Conservation (phyloP, 2,888 invertebrate genomes). For the Penaeus monodon region DNA sequence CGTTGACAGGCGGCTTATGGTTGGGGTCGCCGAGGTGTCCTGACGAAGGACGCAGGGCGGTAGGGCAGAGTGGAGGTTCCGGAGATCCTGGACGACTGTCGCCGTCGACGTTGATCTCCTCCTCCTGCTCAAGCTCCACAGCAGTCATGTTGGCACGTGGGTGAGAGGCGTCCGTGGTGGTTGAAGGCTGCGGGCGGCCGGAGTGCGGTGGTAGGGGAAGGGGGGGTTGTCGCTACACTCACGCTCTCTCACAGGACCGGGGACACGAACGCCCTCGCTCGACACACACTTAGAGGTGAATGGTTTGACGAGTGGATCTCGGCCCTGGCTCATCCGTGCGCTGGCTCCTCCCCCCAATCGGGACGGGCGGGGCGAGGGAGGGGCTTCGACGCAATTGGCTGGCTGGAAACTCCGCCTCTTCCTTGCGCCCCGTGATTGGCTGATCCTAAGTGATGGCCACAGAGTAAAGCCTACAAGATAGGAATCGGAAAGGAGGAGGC, state of each 20-base stretch:
- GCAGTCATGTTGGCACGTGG: constrained; percentile 57
- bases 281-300: constrained; percentile 48
- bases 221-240: neutral
- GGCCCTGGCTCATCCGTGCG: constrained; percentile 22
- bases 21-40: constrained; percentile 31
- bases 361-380: constrained; percentile 34
- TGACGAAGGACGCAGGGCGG: constrained; percentile 53
- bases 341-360: constrained; percentile 31
- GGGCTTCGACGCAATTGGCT: constrained; percentile 36
- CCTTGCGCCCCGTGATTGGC: constrained; percentile 46
- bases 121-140: constrained; percentile 62
- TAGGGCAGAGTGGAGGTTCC: constrained; percentile 30
- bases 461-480: constrained; percentile 54
- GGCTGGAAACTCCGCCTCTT: constrained; percentile 28
- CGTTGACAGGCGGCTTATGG: constrained; percentile 32
- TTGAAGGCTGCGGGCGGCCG: neutral
- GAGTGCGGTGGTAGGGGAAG: neutral
- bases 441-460: constrained; percentile 42
- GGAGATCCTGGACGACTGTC: constrained; percentile 62
- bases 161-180: constrained; percentile 24
- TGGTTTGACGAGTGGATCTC: constrained; percentile 27
- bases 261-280: constrained; percentile 46
- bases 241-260: constrained; percentile 13
- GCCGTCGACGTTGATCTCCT: constrained; percentile 64
- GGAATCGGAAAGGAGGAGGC: constrained; percentile 56